phyloP scores from a whole-genome alignment of 2,888 invertebrate genomes.

The Plemyria rubiginata region DNA sequence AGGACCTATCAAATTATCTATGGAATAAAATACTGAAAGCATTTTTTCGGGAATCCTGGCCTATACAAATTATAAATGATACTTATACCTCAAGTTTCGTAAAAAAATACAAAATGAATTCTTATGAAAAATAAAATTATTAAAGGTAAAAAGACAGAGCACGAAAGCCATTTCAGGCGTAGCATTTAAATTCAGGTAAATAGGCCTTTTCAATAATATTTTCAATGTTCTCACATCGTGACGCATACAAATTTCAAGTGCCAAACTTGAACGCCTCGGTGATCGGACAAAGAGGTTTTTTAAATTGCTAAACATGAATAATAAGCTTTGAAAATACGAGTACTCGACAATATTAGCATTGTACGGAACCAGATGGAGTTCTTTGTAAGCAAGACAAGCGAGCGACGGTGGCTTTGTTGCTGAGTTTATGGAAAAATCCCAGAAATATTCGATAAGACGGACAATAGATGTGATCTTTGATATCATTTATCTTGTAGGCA shows the following conservation, averaged over 20 bases:
- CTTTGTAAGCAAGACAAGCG: slow-evolving; percentile 55
- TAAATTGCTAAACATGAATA: slow-evolving; percentile 37
- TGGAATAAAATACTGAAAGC: too few relatives aligned
- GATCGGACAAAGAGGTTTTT: slow-evolving; percentile 30
- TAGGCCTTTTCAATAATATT: slow-evolving; percentile 29
- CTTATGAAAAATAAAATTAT: neutral
- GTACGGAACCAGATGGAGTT: slow-evolving; percentile 42
- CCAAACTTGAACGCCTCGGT: slow-evolving; percentile 25
- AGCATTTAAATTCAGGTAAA: slow-evolving; percentile 10
- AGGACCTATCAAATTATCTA: too few relatives aligned
- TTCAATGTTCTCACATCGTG: slow-evolving; percentile 23
- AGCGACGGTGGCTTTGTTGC: slow-evolving; percentile 44
- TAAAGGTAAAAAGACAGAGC: slow-evolving; percentile 11
- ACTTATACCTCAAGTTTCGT: too few relatives aligned
- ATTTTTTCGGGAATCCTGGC: too few relatives aligned
- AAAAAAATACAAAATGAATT: too few relatives aligned
- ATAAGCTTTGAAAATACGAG: slow-evolving; percentile 44
- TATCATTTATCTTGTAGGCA: slow-evolving; percentile 13
- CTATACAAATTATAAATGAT: too few relatives aligned
- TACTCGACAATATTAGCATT: slow-evolving; percentile 56
- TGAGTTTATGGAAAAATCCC: slow-evolving; percentile 49
- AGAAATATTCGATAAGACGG: slow-evolving; percentile 50
- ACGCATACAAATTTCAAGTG: slow-evolving; percentile 33
- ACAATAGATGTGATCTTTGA: slow-evolving; percentile 30
- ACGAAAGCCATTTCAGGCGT: slow-evolving; percentile 9